Evolutionary conservation across 1,140 invertebrate genomes (phyloP).

Genomic region (Ceratitis capitata): DNA sequence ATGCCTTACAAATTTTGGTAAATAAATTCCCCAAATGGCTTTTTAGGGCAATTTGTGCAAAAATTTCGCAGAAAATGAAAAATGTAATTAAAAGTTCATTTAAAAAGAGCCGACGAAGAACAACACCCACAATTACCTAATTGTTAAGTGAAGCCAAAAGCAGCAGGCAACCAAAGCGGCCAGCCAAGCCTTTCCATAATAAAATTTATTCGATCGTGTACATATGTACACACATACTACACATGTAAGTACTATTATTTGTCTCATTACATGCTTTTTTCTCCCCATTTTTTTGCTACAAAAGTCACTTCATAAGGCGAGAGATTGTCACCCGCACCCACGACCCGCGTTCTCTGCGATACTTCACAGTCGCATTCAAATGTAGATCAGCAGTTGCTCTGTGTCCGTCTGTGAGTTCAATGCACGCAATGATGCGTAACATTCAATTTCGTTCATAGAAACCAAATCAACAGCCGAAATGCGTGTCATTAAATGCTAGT

Average conservation of each 20-base stretch:
- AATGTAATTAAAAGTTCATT: neutral
- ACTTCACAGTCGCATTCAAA: too few relatives aligned
- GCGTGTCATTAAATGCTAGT: too few relatives aligned
- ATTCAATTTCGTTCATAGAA: slow-evolving; percentile 33
- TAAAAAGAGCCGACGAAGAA: neutral
- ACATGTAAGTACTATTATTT: neutral
- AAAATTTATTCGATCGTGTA: neutral
- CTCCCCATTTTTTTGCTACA: neutral
- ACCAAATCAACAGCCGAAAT: neutral
- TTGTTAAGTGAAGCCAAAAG: slow-evolving; percentile 16
- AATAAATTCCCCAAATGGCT: neutral
- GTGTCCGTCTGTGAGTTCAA: slow-evolving; percentile 29
- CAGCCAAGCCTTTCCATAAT: slow-evolving; percentile 1
- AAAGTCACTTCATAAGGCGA: neutral
- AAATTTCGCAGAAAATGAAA: neutral
- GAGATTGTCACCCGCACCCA: neutral
- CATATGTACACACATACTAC: too few relatives aligned
- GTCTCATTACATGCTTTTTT: neutral
- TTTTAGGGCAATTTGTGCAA: neutral
- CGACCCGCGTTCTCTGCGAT: neutral
- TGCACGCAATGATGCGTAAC: slow-evolving; percentile 36
- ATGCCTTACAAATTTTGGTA: neutral
- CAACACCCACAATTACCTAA: slow-evolving; percentile 9
- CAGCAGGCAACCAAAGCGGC: neutral
- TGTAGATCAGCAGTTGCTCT: slow-evolving; percentile 19